phyloP scores from a whole-genome alignment of 2,888 invertebrate genomes.

The Tipula lateralis region DNA sequence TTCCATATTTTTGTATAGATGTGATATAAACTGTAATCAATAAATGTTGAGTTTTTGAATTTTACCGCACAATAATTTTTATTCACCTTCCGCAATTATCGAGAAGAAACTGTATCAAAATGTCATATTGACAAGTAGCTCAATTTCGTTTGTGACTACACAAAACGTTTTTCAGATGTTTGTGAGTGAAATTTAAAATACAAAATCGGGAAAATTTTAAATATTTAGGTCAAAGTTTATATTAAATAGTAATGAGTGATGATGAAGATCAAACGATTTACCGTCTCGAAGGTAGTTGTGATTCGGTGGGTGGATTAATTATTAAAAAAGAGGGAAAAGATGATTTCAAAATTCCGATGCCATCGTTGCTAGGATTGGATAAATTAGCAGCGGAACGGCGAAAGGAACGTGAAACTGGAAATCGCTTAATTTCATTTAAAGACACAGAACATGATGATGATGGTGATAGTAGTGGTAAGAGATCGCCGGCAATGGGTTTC shows the following conservation, averaged over 20 bases:
- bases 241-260: constrained; percentile 25
- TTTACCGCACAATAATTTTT: background rate
- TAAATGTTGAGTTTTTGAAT: background rate
- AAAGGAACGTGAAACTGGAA: constrained; percentile 56
- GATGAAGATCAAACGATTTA: constrained; percentile 52
- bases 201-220: background rate
- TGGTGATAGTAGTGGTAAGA: constrained; percentile 38
- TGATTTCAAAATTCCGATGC: constrained; percentile 67
- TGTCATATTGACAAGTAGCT: background rate
- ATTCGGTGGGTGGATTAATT: constrained; percentile 64
- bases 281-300: constrained; percentile 64
- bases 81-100: background rate
- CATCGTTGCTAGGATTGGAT: constrained; percentile 77
- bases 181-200: background rate
- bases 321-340: constrained; percentile 58
- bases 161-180: background rate
- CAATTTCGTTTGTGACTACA: background rate
- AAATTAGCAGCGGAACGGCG: constrained; percentile 75
- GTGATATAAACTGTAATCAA: background rate
- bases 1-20: background rate
- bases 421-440: constrained; percentile 63
- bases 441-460: constrained; percentile 50
- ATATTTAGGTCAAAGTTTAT: background rate
- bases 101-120: background rate
- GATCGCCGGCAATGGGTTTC: constrained; percentile 42